These are phyloP conservation scores for Bombus ignitus DNA, from an alignment of 1,140 invertebrate species.

Conservation along the genomic window DNA sequence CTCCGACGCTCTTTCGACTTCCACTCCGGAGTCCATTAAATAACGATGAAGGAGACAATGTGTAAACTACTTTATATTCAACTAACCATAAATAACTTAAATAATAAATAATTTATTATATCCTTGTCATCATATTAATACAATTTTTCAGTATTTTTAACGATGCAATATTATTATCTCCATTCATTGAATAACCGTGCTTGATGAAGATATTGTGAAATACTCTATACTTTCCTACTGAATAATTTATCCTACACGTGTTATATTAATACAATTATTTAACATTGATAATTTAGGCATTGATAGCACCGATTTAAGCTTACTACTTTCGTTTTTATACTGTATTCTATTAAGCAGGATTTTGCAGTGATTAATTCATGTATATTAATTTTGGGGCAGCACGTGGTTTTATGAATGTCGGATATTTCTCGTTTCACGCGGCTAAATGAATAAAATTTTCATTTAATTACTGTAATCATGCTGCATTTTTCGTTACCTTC, in stretches of 20 bases:
- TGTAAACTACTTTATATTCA: background rate
- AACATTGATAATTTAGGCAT: background rate
- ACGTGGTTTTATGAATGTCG: too few species aligned
- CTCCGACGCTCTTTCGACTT: background rate
- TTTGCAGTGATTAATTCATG: too few species aligned
- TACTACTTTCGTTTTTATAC: background rate
- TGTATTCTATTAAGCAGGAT: too few species aligned
- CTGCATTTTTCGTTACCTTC: too few species aligned
- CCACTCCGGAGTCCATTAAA: background rate
- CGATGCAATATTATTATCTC: too few species aligned
- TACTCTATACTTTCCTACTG: background rate
- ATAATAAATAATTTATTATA: background rate
- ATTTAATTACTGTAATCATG: too few species aligned
- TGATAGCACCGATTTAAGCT: background rate
- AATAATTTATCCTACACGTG: background rate
- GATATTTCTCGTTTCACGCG: too few species aligned
- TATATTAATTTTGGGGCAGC: too few species aligned
- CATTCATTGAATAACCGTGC: too few species aligned
- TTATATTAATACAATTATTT: background rate
- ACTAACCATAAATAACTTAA: background rate
- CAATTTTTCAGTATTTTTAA: background rate
- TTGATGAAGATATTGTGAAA: too few species aligned
- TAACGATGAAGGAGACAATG: background rate
- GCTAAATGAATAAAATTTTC: too few species aligned
- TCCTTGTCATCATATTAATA: background rate